Base-by-base conservation (phyloP, 1,140 invertebrate species). In the Delia radicum region DNA sequence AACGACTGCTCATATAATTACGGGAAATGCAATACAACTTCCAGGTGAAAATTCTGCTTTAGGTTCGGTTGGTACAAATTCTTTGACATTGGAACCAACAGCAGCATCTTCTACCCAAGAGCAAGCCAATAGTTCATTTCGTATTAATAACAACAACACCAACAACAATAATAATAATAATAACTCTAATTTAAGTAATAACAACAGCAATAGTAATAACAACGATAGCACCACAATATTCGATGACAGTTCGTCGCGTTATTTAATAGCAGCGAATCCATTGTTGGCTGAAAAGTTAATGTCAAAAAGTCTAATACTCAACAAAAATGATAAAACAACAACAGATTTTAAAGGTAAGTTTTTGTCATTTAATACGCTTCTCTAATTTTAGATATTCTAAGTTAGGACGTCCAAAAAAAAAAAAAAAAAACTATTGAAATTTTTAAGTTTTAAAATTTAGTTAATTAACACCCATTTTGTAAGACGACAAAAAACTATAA, bases 211-310 rank as follows among this genome's bases (percentile, higher is more conserved):
- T 15, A 75, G 37, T 65, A 74, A 46, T 62, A 82, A 73, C 55
- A 79, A 61, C n/a, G 62, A 27, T 62, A 71, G 26, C 29, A 12
- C 46, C n/a, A 48, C 46, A 33, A 69, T 69, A 67, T 67, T 62
- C 18, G 75, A 76, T 55, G n/a, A 67, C 12, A 76, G 73, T 55
- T 73, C 75, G 13, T 24, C 72, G 18, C 83, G 85, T 7, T 85
- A 80, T 76, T 74, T 75, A 15, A 85, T 82, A 21, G 85, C 84
- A 7, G 80, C 84, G 27, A 86, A 86, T 79, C 84, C 85, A 21
- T 72, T 86, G 74, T 76, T 86, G 3, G 84, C 84, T 18, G 85
- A 86, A 67, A 86, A 86, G 71, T 76, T 86, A 2, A 81, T 86
- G 78, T 80, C 85, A n/a, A 86, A 77, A 73, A 76, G 75, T 63